Evolutionary conservation across 2,888 invertebrate species (phyloP).

Genomic region (Morpho deidamia): DNA sequence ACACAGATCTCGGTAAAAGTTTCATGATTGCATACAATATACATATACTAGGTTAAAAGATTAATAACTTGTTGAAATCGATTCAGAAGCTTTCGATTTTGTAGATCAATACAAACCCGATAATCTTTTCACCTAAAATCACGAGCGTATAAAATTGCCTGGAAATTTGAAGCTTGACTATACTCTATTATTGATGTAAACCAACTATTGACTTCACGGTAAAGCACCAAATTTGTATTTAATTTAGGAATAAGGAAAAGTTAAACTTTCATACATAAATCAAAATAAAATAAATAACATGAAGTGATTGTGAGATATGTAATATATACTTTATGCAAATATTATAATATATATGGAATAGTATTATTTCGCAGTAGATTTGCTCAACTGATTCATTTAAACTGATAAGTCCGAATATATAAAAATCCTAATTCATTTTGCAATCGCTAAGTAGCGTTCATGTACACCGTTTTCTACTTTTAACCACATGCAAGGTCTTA

Average conservation of each 20-base stretch:
- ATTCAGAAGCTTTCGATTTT: slow-evolving; percentile 14
- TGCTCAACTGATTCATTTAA: neutral
- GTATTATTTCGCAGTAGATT: neutral
- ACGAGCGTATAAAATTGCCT: slow-evolving; percentile 39
- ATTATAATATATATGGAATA: too few relatives aligned
- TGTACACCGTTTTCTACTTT: slow-evolving; percentile 9
- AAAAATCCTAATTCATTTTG: neutral
- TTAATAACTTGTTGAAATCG: slow-evolving; percentile 7
- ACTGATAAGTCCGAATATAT: neutral
- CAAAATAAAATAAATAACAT: neutral
- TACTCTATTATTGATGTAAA: slow-evolving; percentile 38
- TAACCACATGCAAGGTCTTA: slow-evolving; percentile 16
- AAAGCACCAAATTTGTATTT: neutral
- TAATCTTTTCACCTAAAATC: slow-evolving; percentile 27
- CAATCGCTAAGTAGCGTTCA: neutral
- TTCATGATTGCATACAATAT: neutral
- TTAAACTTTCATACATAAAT: neutral
- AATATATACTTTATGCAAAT: neutral
- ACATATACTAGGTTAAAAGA: neutral
- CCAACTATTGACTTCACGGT: slow-evolving; percentile 31
- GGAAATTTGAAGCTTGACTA: slow-evolving; percentile 37
- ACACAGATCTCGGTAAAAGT: neutral
- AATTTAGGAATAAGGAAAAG: neutral
- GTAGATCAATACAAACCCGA: slow-evolving; percentile 15
- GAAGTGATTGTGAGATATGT: neutral